Base-by-base conservation (phyloP, 2,888 invertebrate species). In the Erpobdella octoculata region DNA sequence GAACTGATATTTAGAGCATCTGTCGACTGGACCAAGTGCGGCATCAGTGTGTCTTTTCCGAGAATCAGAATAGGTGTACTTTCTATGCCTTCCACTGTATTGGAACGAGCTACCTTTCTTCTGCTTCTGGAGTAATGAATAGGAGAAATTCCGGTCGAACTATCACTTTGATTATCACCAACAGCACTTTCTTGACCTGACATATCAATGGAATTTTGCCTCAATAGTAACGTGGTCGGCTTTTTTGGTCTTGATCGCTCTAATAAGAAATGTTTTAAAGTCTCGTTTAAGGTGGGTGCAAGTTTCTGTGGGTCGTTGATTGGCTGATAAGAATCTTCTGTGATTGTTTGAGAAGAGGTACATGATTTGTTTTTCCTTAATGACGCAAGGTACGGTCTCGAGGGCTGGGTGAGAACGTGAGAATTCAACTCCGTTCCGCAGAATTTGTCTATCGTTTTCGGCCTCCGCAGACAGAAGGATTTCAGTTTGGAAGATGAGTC, bases 391-490 rank as follows among this genome's bases (percentile, higher is more conserved):
- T 5, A 53, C 21, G 53, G 28, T 9, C 8, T 1, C 15, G n/a
- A 53, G 6, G 21, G 5, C 4, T 2, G n/a, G 9, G n/a, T 53
- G 8, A 21, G 21, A 53, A 53, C n/a, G 21, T 33, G 31, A 4
- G 31, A 31, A 62, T 62, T 62, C 62, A n/a, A 62, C 33, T 35
- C 31, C 12, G 28, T 2, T 6, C 35, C 12, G n/a, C n/a, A 1
- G 5, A n/a, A 8, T 35, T 58, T 21, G 8, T 62, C 62, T 5
- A 33, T 62, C n/a, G 33, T 2, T 62, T 33, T 62, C n/a, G 62
- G 62, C 33, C 62, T 62, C 31, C 62, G 28, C 62, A 62, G 35
- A 62, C 28, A 62, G 35, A 62, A 62, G 33, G 21, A 62, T 35
- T 62, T 62, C 31, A 62, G 9, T n/a, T n/a, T 8, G 31, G 33